A percentile compares a stretch with the other conserved stretches of the same genome.
Evolutionary conservation across 2,797 vertebrate species (phyloP).

Genomic region (Helicolenus hilgendorfi): DNA sequence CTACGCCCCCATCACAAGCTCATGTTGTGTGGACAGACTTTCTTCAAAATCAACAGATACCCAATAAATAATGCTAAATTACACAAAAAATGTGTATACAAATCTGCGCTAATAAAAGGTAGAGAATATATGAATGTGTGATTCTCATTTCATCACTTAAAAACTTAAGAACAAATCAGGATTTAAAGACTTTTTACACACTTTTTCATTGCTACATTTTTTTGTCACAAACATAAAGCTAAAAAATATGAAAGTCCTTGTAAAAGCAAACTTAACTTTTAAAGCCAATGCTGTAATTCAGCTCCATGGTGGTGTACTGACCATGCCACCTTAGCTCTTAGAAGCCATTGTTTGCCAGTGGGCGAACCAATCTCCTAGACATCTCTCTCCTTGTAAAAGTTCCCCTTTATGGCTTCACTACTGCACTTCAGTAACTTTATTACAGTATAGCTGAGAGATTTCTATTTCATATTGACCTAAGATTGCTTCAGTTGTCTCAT

Average conservation of each 20-base stretch:
- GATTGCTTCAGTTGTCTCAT: conserved; percentile 98
- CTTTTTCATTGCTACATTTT: neutral
- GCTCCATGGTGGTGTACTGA: conserved; percentile 13
- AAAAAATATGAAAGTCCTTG: neutral
- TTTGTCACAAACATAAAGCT: neutral
- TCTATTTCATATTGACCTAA: conserved; percentile 98
- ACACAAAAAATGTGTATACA: neutral
- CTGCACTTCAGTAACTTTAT: conserved; percentile 98
- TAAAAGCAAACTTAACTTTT: conserved; percentile 10
- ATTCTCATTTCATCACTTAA: neutral
- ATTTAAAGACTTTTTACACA: neutral
- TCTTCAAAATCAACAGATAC: neutral
- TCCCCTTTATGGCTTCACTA: conserved; percentile 93
- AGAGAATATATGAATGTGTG: neutral
- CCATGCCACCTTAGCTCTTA: conserved; percentile 63
- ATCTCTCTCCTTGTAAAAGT: conserved; percentile 94
- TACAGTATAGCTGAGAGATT: conserved; percentile 97
- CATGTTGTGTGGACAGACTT: neutral
- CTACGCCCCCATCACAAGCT: neutral
- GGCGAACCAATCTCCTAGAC: conserved; percentile 91
- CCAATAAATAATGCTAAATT: neutral
- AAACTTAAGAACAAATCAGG: neutral
- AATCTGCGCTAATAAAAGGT: neutral
- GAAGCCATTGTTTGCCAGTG: conserved; percentile 81
- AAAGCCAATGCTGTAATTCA: conserved; percentile 28